phyloP scores from a whole-genome alignment of 2,797 vertebrate species.

The Psittacula derbiana region DNA sequence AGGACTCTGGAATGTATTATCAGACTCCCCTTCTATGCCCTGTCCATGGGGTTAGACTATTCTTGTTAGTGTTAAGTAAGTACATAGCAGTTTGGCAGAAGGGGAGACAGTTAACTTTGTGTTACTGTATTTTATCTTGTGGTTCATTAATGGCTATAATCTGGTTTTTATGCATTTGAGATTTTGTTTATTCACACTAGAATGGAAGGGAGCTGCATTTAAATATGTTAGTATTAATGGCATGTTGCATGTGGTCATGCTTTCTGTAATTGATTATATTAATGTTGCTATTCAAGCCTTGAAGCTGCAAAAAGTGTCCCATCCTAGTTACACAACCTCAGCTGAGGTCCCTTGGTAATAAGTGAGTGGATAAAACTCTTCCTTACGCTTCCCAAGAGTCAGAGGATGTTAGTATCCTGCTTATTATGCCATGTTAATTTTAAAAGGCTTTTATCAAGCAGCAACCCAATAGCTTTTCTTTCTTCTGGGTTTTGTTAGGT shows the following conservation, averaged over 20 bases:
- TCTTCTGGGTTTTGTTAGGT: slow-evolving; percentile 15
- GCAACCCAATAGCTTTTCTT: not conserved
- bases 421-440: slow-evolving; percentile 11
- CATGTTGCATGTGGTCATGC: not conserved
- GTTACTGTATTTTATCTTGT: not conserved
- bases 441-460: slow-evolving; percentile 13
- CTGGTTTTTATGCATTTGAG: not conserved
- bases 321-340: not conserved
- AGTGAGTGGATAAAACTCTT: slow-evolving; percentile 14
- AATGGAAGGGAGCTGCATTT: not conserved
- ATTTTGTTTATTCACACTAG: not conserved
- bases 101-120: not conserved
- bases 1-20: not conserved
- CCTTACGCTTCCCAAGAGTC: not conserved
- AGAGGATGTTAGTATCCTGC: slow-evolving; percentile 2
- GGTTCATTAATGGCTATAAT: not conserved
- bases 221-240: not conserved
- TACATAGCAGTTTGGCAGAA: not conserved
- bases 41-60: not conserved
- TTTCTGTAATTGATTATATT: not conserved
- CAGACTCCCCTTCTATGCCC: not conserved
- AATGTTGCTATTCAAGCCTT: not conserved
- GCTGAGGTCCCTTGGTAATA: not conserved
- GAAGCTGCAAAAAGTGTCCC: slow-evolving; percentile 11
- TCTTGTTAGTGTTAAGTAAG: not conserved